Conservation (phyloP, 2,797 vertebrate genomes). For the Microtus obscurus region DNA sequence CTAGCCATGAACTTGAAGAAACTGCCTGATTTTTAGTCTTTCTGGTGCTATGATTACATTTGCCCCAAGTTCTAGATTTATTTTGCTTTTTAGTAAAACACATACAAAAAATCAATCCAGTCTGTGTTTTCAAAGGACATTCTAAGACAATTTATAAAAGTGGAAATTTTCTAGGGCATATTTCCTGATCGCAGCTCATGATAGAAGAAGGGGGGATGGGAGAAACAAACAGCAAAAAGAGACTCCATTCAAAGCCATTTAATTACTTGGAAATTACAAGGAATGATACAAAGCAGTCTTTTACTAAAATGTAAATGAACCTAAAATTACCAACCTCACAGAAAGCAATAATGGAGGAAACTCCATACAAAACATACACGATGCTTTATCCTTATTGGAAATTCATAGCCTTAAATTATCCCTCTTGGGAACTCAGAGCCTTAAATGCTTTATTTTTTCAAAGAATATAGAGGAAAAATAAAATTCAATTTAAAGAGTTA, state of each 20-base stretch:
- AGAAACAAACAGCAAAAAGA: slow-evolving; percentile 16
- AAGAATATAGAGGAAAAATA: background rate
- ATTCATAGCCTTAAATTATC: slow-evolving; percentile 28
- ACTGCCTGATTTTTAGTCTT: background rate
- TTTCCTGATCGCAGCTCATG: background rate
- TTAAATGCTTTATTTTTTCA: slow-evolving; percentile 1
- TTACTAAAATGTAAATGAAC: slow-evolving; percentile 53
- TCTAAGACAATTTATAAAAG: background rate
- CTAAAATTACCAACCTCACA: slow-evolving; percentile 13
- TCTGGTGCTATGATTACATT: background rate
- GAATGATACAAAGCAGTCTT: slow-evolving; percentile 2
- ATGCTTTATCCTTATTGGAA: background rate
- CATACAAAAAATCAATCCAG: slow-evolving; percentile 14
- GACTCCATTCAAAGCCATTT: background rate
- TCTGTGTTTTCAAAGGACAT: slow-evolving; percentile 22
- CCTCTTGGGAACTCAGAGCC: background rate
- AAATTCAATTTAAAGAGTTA: slow-evolving; percentile 19
- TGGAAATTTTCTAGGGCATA: background rate
- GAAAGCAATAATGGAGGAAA: slow-evolving; percentile 4
- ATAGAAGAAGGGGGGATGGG: background rate
- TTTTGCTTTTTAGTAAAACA: slow-evolving; percentile 28
- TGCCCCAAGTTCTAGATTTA: background rate
- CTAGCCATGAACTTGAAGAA: background rate
- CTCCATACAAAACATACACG: background rate
- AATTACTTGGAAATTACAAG: slow-evolving; percentile 43